Conservation (phyloP, 2,797 vertebrate species). For the Channa striata region DNA sequence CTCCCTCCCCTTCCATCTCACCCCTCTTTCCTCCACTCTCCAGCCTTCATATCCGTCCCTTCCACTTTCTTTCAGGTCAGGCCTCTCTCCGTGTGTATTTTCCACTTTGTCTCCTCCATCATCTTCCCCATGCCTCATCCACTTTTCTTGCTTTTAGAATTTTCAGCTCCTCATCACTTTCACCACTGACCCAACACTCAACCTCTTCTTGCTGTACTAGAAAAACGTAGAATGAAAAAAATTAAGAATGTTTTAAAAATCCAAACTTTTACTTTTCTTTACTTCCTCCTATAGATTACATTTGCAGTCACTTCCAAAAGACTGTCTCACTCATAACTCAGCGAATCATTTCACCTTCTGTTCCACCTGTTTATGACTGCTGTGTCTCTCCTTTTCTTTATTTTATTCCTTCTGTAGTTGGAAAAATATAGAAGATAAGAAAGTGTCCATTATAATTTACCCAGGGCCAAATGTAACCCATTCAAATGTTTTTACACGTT, state of each 20-base stretch:
- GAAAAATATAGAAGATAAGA: too few relatives aligned
- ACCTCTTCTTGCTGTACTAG: background rate
- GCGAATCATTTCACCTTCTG: conserved; percentile 9
- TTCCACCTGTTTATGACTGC: conserved; percentile 20
- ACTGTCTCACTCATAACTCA: background rate
- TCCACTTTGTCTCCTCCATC: conserved; percentile 46
- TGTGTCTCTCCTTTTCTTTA: conserved; percentile 15
- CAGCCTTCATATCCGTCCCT: conserved; percentile 14
- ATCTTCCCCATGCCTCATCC: conserved; percentile 2
- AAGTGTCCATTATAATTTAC: background rate
- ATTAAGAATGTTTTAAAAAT: background rate
- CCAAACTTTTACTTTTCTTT: background rate
- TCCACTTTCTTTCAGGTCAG: conserved; percentile 6
- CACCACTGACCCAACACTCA: background rate
- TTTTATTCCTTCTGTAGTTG: conserved; percentile 17
- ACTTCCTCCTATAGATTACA: background rate
- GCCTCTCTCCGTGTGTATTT: conserved; percentile 29
- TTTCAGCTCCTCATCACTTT: background rate
- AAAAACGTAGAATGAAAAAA: background rate
- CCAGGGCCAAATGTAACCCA: too few relatives aligned
- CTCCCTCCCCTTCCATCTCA: conserved; percentile 20
- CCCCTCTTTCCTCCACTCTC: conserved; percentile 11
- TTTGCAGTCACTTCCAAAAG: background rate
- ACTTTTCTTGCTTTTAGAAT: background rate
- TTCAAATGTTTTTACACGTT: background rate